These are phyloP conservation scores for Lasioglossum calceatum DNA, from an alignment of 2,888 invertebrate genomes.

Conservation along the genomic window DNA sequence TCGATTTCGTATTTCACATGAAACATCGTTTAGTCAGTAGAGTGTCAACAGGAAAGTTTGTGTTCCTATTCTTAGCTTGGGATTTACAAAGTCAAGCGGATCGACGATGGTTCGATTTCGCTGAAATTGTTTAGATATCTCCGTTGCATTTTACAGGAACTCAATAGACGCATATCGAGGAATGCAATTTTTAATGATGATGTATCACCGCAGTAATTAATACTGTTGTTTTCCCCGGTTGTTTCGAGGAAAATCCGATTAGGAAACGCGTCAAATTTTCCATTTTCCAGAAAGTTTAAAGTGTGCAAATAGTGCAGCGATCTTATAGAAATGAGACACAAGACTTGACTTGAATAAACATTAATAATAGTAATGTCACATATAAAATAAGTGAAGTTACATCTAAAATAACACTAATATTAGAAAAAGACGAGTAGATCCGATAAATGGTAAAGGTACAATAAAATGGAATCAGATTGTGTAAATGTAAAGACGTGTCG, in stretches of 20 bases:
- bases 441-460: background rate
- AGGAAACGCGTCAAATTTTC: background rate
- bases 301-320: background rate
- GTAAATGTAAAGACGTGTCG: background rate
- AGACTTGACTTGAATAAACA: too few species aligned
- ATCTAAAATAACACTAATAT: background rate
- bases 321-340: background rate
- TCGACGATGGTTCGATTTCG: background rate
- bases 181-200: background rate
- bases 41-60: constrained; percentile 2
- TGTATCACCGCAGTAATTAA: background rate
- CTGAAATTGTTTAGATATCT: background rate
- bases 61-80: background rate
- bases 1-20: background rate
- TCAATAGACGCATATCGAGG: background rate
- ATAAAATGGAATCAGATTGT: background rate
- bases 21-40: background rate
- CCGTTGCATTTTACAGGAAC: background rate
- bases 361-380: background rate
- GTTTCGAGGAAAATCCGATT: background rate
- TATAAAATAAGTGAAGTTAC: background rate
- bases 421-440: background rate
- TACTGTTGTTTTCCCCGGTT: background rate
- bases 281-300: background rate
- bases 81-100: background rate